Base-by-base conservation (phyloP, 64 coral and sea anemone genomes). In the Stichodactyla mertensii region DNA sequence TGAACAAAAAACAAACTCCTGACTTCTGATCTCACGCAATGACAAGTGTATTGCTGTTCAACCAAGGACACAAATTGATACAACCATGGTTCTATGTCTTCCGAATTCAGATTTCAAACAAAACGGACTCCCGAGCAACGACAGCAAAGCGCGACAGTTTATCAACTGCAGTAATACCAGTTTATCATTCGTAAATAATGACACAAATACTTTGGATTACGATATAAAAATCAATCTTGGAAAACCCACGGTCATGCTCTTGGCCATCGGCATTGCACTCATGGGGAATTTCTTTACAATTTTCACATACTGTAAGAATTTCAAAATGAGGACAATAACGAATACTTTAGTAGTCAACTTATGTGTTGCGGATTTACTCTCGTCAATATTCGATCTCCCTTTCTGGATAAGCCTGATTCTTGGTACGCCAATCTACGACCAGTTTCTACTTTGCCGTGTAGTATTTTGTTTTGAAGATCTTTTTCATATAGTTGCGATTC, bases 281-380 rank as follows among this genome's bases (percentile, higher is more conserved):
- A 79, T 92, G 54, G 94, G 94, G 57, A 95, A 95, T 64, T 95
- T 86, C 23, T 95, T 92, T 23, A 95, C 92, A 87, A 84, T 92
- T n/a, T 77, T 92, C 4, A 78, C 94, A 58, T 95, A 89, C 64
- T 92, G 87, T 83, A 89, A 89, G 8, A 95, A 89, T 54, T 89
- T 92, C 16, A 95, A 95, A 87, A 95, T 95, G 94, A 87, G 94
- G 54, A 95, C 90, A 20, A 86, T 86, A 52, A 95, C 94, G 1
- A 95, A 95, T 51, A 95, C 94, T 24, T 67, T 95, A 18, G 94
- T 95, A 26, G 87, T 95, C 15, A 95, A 92, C 45, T 51, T 95
- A 83, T 92, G 90, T 52, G 69, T 74, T 52, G 88, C 94, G 20
- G 94, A 95, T n/a, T 23, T 95, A 27, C 80, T 95, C 24, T 95